Percentiles rank a stretch among this genome's conserved stretches.
These are phyloP conservation scores for Cephus pulcher DNA, from an alignment of 2,888 invertebrate genomes.

Conservation along the genomic window DNA sequence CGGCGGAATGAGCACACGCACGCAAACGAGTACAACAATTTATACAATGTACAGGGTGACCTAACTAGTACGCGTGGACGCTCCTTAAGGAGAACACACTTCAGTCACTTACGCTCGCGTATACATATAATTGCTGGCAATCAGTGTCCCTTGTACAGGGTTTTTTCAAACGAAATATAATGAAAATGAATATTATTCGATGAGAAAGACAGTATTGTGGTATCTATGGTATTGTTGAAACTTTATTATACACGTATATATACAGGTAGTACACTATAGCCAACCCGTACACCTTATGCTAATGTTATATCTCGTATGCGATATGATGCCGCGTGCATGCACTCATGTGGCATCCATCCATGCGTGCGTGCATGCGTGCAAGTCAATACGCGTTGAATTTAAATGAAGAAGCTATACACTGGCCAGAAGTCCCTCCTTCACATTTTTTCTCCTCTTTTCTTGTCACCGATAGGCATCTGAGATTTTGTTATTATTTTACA, in stretches of 20 bases:
- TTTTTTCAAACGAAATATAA: background rate
- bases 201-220: background rate
- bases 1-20: constrained; percentile 1
- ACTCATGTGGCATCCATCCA: constrained; percentile 24
- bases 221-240: background rate
- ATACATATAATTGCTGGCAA: background rate
- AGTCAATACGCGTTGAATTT: constrained; percentile 31
- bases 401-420: constrained; percentile 28
- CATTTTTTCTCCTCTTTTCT: constrained; percentile 8
- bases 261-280: background rate
- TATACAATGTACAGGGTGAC: background rate
- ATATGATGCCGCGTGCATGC: constrained; percentile 38
- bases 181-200: background rate
- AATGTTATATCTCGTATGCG: constrained; percentile 50
- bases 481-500: background rate
- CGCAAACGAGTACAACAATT: background rate
- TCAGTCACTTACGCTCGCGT: background rate
- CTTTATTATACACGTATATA: background rate
- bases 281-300: constrained; percentile 32
- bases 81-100: background rate
- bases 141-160: background rate
- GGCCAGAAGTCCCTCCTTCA: constrained; percentile 11
- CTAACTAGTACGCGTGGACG: background rate
- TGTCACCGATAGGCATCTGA: background rate
- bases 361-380: constrained; percentile 22